Percentiles rank a stretch among this genome's conserved stretches.
phyloP scores from a whole-genome alignment of 2,888 invertebrate genomes.

The Molanna angustata region DNA sequence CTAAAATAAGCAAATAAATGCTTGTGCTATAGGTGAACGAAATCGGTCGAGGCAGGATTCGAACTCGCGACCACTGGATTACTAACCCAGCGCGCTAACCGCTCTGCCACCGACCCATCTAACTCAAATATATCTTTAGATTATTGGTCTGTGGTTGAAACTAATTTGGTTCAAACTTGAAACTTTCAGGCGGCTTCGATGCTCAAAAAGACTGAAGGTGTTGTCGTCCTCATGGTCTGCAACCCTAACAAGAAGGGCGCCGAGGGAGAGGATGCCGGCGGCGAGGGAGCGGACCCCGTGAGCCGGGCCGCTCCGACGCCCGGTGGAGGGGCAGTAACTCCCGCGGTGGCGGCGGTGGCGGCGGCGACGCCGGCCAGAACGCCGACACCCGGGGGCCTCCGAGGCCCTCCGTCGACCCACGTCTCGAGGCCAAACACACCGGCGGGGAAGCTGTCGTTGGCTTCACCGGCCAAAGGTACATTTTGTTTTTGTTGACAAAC shows the following conservation, averaged over 20 bases:
- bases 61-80: too few species aligned
- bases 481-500: not conserved
- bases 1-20: too few species aligned
- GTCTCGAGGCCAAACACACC: constrained; percentile 33
- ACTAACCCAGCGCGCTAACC: too few species aligned
- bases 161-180: too few species aligned
- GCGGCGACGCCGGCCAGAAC: constrained; percentile 36
- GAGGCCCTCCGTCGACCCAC: constrained; percentile 20
- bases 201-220: constrained; percentile 82
- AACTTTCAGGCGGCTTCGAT: constrained; percentile 75
- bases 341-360: constrained; percentile 26
- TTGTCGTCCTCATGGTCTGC: constrained; percentile 78
- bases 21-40: too few species aligned
- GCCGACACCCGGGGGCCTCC: constrained; percentile 20
- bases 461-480: constrained; percentile 51
- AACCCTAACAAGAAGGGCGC: constrained; percentile 77
- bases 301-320: constrained; percentile 44
- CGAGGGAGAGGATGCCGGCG: constrained; percentile 44
- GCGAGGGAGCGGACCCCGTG: too few species aligned
- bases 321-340: too few species aligned
- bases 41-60: too few species aligned
- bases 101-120: too few species aligned
- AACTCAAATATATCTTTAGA: too few species aligned
- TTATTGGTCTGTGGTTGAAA: too few species aligned
- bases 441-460: constrained; percentile 38